Evolutionary conservation across 2,113 vertebrate genomes (phyloP).

Genomic region (Gobiocypris rarus): DNA sequence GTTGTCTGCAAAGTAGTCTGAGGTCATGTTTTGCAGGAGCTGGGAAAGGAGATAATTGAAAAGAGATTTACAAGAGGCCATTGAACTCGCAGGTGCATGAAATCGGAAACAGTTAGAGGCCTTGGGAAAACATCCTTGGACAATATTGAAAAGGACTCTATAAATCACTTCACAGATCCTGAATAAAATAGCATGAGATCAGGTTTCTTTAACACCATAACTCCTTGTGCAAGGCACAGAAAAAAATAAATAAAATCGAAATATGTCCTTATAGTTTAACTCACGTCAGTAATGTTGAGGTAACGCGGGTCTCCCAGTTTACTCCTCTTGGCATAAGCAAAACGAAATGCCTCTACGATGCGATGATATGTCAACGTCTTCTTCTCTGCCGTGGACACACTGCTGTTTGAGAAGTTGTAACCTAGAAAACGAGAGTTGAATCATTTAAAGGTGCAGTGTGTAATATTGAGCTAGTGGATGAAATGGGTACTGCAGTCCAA

Average conservation of each 20-base stretch:
- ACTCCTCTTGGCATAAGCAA: slow-evolving; percentile 94
- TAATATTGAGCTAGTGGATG: too few relatives aligned
- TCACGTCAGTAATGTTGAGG: slow-evolving; percentile 86
- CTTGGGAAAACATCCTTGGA: not conserved
- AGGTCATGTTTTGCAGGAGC: slow-evolving; percentile 94
- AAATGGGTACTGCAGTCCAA: too few relatives aligned
- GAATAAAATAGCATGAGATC: not conserved
- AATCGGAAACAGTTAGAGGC: not conserved
- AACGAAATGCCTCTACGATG: slow-evolving; percentile 93
- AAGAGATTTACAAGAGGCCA: slow-evolving; percentile 6
- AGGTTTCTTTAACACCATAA: not conserved
- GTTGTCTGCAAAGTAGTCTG: slow-evolving; percentile 82
- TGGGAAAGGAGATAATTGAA: slow-evolving; percentile 63
- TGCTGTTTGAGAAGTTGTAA: slow-evolving; percentile 86
- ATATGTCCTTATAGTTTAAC: not conserved
- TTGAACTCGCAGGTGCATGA: not conserved
- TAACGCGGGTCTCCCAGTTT: slow-evolving; percentile 90
- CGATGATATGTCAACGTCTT: slow-evolving; percentile 92
- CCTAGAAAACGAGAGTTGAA: slow-evolving; percentile 72
- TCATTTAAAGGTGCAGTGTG: too few relatives aligned
- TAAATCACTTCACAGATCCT: slow-evolving; percentile 13
- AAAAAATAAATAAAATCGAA: not conserved
- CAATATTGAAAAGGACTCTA: not conserved
- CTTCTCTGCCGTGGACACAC: slow-evolving; percentile 77
- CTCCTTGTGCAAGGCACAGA: not conserved